phyloP scores from a whole-genome alignment of 2,113 vertebrate species.

The Danionella cerebrum region DNA sequence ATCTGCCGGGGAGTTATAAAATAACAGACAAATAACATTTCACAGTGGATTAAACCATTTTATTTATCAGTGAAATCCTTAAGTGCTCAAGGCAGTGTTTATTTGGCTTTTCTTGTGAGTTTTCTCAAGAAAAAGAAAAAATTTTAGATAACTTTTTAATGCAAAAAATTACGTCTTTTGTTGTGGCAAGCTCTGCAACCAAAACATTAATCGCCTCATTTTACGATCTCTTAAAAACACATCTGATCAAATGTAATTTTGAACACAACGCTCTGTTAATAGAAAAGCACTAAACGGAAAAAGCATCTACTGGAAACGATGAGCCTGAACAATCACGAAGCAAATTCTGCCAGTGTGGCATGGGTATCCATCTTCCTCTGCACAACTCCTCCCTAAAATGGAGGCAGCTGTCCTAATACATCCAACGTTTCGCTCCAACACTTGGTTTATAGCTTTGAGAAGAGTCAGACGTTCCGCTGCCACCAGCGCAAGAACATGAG shows the following conservation, averaged over 20 bases:
- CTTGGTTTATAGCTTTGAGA: slow-evolving; percentile 57
- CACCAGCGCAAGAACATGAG: slow-evolving; percentile 22
- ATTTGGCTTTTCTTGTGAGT: no score
- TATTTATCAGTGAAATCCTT: slow-evolving; percentile 1
- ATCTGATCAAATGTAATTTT: background rate
- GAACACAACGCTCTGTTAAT: background rate
- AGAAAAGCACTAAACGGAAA: background rate
- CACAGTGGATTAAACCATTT: slow-evolving; percentile 1
- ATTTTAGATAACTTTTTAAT: background rate
- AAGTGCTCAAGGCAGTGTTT: background rate
- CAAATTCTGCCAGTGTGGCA: background rate
- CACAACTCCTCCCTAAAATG: slow-evolving; percentile 58
- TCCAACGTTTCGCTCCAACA: slow-evolving; percentile 43
- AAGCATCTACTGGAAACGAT: background rate
- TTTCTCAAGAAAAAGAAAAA: background rate
- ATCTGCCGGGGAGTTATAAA: background rate
- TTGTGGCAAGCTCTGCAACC: background rate
- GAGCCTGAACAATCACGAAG: background rate
- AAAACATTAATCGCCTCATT: background rate
- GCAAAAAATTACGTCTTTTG: background rate
- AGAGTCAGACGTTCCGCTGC: slow-evolving; percentile 42
- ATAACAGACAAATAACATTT: slow-evolving; percentile 8
- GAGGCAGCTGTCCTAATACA: slow-evolving; percentile 52
- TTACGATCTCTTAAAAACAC: background rate
- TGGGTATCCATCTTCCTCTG: slow-evolving; percentile 27